phyloP scores from a whole-genome alignment of 2,113 vertebrate genomes.

The Corythornis cristatus region DNA sequence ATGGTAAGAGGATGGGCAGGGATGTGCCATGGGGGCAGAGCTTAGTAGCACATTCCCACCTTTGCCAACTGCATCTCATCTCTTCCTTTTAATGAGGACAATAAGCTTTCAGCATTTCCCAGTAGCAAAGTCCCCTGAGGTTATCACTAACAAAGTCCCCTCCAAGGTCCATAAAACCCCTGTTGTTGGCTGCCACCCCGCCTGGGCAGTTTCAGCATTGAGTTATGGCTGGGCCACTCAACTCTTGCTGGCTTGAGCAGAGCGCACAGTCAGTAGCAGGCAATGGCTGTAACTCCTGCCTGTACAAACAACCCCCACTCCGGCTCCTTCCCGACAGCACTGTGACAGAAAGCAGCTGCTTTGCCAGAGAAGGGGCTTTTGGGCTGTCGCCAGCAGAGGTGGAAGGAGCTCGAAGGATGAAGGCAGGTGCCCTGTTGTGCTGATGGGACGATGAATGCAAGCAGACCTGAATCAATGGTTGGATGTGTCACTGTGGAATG shows the following conservation, averaged over 20 bases:
- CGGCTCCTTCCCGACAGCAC: fast-evolving
- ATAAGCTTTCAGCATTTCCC: neutral
- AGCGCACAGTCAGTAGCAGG: fast-evolving
- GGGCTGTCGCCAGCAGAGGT: fast-evolving
- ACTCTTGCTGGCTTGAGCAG: neutral
- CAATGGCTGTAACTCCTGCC: neutral
- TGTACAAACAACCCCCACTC: neutral
- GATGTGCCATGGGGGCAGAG: fast-evolving
- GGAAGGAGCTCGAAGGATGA: neutral
- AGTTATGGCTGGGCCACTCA: fast-evolving
- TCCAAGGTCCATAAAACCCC: neutral
- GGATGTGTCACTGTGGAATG: fast-evolving
- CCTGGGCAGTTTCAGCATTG: neutral
- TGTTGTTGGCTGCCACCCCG: fast-evolving
- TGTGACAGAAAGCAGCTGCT: neutral
- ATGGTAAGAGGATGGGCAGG: neutral
- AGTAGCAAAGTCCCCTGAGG: neutral
- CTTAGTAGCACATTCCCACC: fast-evolving
- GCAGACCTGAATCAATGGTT: fast-evolving
- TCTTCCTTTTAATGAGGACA: neutral
- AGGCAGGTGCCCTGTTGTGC: fast-evolving
- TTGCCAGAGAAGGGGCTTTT: neutral
- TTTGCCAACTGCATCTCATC: fast-evolving
- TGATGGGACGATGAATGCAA: neutral
- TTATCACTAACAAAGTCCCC: too few species aligned